Evolutionary conservation across 2,113 vertebrate genomes (phyloP), one percentile per base, ranked within the genome.

Genomic region (Pygoscelis adeliae): DNA sequence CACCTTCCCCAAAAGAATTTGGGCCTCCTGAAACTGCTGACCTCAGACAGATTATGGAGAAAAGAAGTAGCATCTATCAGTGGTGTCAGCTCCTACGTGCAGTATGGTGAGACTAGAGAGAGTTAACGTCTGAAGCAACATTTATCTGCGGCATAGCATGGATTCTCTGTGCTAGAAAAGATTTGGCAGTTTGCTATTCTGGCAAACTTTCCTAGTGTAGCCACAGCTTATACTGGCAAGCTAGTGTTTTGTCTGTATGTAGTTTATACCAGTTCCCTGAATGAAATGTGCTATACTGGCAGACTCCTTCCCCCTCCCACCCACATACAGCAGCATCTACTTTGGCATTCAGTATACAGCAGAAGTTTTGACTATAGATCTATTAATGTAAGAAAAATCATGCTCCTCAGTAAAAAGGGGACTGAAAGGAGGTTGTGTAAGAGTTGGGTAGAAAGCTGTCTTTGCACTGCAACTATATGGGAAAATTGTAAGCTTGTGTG

Each of bases 191-290:
- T 91, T 92, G 71, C 90, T 95, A 6, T 90, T 87, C 62, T 97
- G 96, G 97, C 97, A 97, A 83, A 76, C 66, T 62, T 90, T 96
- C 90, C 82, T 69, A 73, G 92, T 83, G 92, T 73, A 97, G 96
- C 97, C 97, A 95, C 97, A 96, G 96, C 97, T 97, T 96, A 97
- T 97, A 95, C 90, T 97, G 97, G 95, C 96, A 97, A 96, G 97
- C 95, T 42, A 61, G 87, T 97, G 95, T 97, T 97, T 97, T 96
- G 96, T 97, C 95, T 97, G 92, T 90, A 97, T 80, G 88, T 95
- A 97, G 95, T 97, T 97, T 96, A 93, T 97, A 97, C 96, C 97
- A 94, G 95, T 92, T 97, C 95, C 93, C 92, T 97, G 95, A 96
- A 88, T 90, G 93, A 97, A 97, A 95, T 90, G 96, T 94, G 92